Conservation (phyloP, 2,888 invertebrate species). For the Beris chalybata region DNA sequence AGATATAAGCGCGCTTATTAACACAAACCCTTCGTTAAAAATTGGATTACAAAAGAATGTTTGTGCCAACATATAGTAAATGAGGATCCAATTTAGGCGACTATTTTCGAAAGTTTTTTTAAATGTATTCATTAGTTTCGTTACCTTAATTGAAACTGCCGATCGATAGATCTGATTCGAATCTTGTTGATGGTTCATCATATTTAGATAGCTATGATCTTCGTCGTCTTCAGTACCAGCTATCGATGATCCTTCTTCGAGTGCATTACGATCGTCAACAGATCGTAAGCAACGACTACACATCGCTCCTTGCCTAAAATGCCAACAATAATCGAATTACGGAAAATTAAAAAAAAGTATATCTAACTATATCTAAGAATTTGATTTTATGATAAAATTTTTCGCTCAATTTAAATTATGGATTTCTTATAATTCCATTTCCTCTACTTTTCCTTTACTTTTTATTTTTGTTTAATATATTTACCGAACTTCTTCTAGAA, state of each 20-base stretch:
- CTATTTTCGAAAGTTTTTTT: slow-evolving; percentile 11
- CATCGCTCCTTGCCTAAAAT: slow-evolving; percentile 74
- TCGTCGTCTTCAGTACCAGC: slow-evolving; percentile 74
- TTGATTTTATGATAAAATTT: neutral
- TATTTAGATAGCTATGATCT: slow-evolving; percentile 62
- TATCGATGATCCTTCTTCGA: slow-evolving; percentile 60
- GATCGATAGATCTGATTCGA: slow-evolving; percentile 43
- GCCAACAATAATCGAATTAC: neutral
- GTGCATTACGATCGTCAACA: slow-evolving; percentile 59
- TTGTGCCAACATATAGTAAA: slow-evolving; percentile 22
- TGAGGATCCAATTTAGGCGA: slow-evolving; percentile 20
- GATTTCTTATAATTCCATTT: neutral
- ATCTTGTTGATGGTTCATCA: slow-evolving; percentile 49
- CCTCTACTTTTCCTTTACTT: neutral
- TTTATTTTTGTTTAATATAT: slow-evolving; percentile 35
- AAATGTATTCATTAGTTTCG: slow-evolving; percentile 13
- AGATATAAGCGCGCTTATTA: slow-evolving; percentile 30
- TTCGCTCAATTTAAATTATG: neutral
- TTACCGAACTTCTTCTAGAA: slow-evolving; percentile 83
- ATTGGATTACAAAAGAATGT: slow-evolving; percentile 20
- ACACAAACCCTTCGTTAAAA: slow-evolving; percentile 25
- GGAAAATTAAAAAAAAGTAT: neutral
- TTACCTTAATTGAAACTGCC: slow-evolving; percentile 63
- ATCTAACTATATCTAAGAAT: neutral
- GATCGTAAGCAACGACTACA: slow-evolving; percentile 78